phyloP scores from a whole-genome alignment of 2,888 invertebrate species.

The Athetis lepigone region DNA sequence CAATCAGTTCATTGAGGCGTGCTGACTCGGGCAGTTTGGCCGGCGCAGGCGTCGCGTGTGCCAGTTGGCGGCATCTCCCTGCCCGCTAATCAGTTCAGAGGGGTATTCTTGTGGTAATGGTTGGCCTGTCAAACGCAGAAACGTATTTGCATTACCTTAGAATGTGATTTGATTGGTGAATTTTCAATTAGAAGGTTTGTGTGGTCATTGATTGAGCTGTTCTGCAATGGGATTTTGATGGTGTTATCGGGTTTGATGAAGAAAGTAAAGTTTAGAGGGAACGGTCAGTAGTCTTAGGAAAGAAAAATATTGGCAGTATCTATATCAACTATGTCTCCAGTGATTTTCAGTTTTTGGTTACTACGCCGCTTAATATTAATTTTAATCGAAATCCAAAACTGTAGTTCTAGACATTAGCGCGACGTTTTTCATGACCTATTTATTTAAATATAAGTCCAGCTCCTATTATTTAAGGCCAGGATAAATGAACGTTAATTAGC shows the following conservation, averaged over 20 bases:
- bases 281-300: neutral
- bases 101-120: constrained; percentile 70
- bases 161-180: constrained; percentile 20
- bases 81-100: constrained; percentile 79
- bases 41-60: constrained; percentile 74
- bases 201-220: neutral
- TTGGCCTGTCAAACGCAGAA: constrained; percentile 55
- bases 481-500: too few relatives aligned
- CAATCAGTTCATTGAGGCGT: constrained; percentile 85
- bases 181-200: constrained; percentile 4
- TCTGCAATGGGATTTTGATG: neutral
- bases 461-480: too few relatives aligned
- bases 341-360: too few relatives aligned
- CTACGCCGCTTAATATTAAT: too few relatives aligned
- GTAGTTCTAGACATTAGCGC: too few relatives aligned
- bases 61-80: constrained; percentile 82
- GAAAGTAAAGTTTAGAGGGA: neutral
- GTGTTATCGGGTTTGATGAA: neutral
- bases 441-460: too few relatives aligned
- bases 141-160: constrained; percentile 45
- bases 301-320: neutral
- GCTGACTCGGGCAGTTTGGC: constrained; percentile 83
- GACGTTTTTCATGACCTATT: too few relatives aligned
- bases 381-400: too few relatives aligned
- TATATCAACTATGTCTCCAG: too few relatives aligned